phyloP scores from a whole-genome alignment of 2,113 vertebrate species.

The Prietella phreatophila region DNA sequence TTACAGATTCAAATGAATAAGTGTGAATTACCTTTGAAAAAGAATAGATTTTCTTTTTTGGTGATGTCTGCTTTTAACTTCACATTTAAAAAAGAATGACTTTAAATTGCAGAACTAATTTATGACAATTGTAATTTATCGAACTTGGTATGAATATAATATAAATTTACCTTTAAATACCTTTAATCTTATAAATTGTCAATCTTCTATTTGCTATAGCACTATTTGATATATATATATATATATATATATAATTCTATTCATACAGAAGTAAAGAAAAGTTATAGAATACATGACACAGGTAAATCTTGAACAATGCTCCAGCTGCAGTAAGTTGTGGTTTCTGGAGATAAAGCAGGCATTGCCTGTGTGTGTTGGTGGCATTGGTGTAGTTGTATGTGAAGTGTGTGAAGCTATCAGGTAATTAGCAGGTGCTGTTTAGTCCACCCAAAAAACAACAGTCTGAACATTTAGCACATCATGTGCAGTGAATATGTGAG shows the following conservation, averaged over 20 bases:
- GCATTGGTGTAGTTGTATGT: slow-evolving; percentile 1
- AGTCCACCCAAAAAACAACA: background rate
- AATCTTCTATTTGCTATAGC: background rate
- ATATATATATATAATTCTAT: no score
- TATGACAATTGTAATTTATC: background rate
- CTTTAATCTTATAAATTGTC: background rate
- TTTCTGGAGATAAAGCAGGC: background rate
- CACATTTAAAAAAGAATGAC: background rate
- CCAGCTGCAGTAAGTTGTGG: background rate
- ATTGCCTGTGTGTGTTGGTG: background rate
- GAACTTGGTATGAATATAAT: background rate
- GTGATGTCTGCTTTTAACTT: background rate
- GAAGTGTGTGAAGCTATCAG: slow-evolving; percentile 17
- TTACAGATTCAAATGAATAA: background rate
- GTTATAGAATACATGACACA: background rate
- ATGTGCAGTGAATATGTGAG: slow-evolving; percentile 32
- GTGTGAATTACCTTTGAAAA: background rate
- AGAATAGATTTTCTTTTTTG: no score
- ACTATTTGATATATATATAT: no score
- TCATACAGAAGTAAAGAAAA: background rate
- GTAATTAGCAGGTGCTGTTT: slow-evolving; percentile 36
- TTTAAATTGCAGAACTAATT: background rate
- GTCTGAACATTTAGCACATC: slow-evolving; percentile 31
- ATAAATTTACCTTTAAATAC: background rate
- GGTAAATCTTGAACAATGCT: background rate